Conservation (phyloP, 2,888 invertebrate genomes). For the Lasioglossum calceatum region DNA sequence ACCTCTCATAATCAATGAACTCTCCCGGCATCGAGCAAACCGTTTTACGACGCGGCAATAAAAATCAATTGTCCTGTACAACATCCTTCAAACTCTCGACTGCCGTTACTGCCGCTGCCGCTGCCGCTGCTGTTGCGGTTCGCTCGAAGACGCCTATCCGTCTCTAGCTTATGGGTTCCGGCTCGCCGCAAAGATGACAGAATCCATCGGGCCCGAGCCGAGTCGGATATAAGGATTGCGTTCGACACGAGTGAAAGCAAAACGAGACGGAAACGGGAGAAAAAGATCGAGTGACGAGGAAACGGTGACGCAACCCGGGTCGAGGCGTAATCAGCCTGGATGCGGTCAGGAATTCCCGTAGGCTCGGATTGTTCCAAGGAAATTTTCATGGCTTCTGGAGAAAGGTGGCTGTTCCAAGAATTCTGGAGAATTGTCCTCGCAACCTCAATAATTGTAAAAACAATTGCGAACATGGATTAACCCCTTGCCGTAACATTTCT, state of each 20-base stretch:
- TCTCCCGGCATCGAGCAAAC: not conserved
- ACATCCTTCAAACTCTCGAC: not conserved
- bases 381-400: conserved; percentile 31
- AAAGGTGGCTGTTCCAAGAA: conserved; percentile 1
- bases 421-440: not conserved
- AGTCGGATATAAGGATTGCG: not conserved
- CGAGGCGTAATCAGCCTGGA: conserved; percentile 15
- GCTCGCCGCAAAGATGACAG: not conserved
- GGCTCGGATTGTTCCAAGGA: not conserved
- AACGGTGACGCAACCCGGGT: conserved; percentile 20
- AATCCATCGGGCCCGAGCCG: not conserved
- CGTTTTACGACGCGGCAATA: not conserved
- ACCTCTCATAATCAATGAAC: not conserved
- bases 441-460: too few relatives aligned
- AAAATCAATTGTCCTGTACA: conserved; percentile 3
- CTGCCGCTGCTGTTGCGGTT: not conserved
- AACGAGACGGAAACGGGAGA: conserved; percentile 20
- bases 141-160: not conserved
- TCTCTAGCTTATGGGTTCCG: not conserved
- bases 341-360: conserved; percentile 23
- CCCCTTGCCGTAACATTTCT: too few relatives aligned
- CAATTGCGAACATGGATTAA: too few relatives aligned
- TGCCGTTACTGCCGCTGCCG: not conserved
- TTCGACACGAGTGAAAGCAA: conserved; percentile 21
- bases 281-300: conserved; percentile 23